A percentile compares a stretch with the other conserved stretches of the same genome.
These are phyloP conservation scores for mouse (Mus musculus) DNA, from an alignment of 2,113 vertebrate genomes.

Conservation along the genomic window GRCm39 chr2:38131001-38131500, in stretches of 20 bases:
- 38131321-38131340: not conserved
- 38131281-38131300: slow-evolving; percentile 8
- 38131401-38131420: not conserved
- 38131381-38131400: slow-evolving; percentile 24
- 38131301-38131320: slow-evolving; percentile 23
- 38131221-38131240: not conserved
- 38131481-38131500: slow-evolving; percentile 35
- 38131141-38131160: not conserved
- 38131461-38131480: not conserved
- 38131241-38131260: not conserved
- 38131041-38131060: not conserved
- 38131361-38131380: not conserved
- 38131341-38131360: not conserved
- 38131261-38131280: slow-evolving; percentile 29
- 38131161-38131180: not conserved
- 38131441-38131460: slow-evolving; percentile 32
- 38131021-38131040: slow-evolving; percentile 3
- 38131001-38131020: not conserved
- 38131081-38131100: slow-evolving; percentile 25
- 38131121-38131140: slow-evolving; percentile 43
- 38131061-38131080: not conserved
- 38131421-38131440: slow-evolving; percentile 1
- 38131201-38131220: not conserved
- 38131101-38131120: not conserved
- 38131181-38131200: slow-evolving; percentile 4